Evolutionary conservation across 2,797 vertebrate species (phyloP).

Genomic region (Oophaga sylvatica): DNA sequence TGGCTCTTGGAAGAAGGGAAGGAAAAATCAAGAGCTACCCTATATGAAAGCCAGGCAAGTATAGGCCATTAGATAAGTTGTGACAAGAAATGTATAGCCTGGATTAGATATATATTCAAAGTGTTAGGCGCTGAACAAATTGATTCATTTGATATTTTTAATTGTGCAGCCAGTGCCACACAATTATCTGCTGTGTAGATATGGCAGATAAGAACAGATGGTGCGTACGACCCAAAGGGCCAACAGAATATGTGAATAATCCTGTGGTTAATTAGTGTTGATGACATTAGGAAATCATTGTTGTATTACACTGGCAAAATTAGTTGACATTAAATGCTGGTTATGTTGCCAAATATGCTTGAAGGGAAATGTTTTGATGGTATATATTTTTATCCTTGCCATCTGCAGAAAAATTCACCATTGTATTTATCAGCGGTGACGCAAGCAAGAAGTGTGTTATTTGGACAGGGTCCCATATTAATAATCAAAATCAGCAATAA

Average conservation of each 20-base stretch:
- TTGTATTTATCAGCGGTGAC: conserved; percentile 1
- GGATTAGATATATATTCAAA: conserved; percentile 23
- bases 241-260: conserved; percentile 38
- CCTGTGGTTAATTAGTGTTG: conserved; percentile 46
- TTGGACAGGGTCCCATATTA: conserved; percentile 18
- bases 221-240: conserved; percentile 32
- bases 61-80: neutral
- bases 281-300: conserved; percentile 44
- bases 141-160: conserved; percentile 58
- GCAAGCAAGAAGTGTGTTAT: neutral
- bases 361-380: conserved; percentile 49
- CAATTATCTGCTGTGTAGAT: neutral
- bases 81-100: conserved; percentile 23
- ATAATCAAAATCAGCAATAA: neutral
- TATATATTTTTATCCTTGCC: conserved; percentile 39
- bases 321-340: conserved; percentile 51
- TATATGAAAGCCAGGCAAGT: neutral
- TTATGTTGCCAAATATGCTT: conserved; percentile 46
- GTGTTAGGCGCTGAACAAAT: conserved; percentile 50
- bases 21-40: neutral
- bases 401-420: conserved; percentile 35
- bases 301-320: conserved; percentile 57
- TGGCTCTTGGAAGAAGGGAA: no score
- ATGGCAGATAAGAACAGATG: conserved; percentile 49
- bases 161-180: conserved; percentile 44